Evolutionary conservation across 2,113 vertebrate species (phyloP).

Genomic region (Felis catus): DNA sequence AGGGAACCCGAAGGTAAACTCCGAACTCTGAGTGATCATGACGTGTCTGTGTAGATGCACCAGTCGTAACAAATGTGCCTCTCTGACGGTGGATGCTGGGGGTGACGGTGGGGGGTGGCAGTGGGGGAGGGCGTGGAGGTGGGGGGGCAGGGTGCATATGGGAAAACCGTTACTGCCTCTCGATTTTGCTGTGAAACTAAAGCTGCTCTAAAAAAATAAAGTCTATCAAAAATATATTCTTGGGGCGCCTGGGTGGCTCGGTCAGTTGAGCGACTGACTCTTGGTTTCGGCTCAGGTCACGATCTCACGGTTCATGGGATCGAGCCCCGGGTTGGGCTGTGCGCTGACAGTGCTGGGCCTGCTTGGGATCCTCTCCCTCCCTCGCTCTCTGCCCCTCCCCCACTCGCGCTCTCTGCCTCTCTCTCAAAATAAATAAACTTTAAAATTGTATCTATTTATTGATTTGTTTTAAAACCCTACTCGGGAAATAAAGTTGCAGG

Average conservation of each 20-base stretch:
- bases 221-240: not conserved
- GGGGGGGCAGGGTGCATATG: accelerated
- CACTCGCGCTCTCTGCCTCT: not conserved
- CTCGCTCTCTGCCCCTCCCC: not conserved
- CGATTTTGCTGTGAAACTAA: not conserved
- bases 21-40: not conserved
- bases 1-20: not conserved
- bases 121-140: accelerated
- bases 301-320: not conserved
- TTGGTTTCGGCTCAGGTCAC: not conserved
- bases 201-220: not conserved
- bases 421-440: not conserved
- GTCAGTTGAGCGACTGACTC: not conserved
- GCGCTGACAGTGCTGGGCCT: not conserved
- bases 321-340: not conserved
- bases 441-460: too few relatives aligned
- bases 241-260: not conserved
- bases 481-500: not conserved
- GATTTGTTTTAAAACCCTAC: not conserved
- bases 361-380: not conserved
- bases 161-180: not conserved
- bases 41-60: not conserved
- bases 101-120: not conserved
- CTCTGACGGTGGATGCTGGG: not conserved
- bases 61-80: too few relatives aligned